Evolutionary conservation across 2,113 vertebrate genomes (phyloP).

Genomic region (Apteryx mantelli): DNA sequence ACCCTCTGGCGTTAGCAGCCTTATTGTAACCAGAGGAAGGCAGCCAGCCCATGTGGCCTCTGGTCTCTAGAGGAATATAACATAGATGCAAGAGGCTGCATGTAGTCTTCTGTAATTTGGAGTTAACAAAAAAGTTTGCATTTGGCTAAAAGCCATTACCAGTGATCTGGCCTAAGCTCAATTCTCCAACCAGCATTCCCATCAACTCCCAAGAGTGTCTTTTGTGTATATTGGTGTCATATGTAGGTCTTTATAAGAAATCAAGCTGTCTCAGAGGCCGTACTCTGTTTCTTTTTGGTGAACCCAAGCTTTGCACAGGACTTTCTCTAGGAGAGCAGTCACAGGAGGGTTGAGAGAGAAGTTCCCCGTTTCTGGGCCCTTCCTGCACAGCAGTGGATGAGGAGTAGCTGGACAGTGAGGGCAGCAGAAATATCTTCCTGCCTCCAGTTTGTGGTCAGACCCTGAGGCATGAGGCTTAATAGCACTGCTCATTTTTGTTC

Average conservation of each 20-base stretch:
- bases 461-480: neutral
- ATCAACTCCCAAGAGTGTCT: neutral
- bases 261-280: neutral
- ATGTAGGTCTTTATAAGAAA: neutral
- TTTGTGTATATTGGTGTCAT: neutral
- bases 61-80: neutral
- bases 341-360: neutral
- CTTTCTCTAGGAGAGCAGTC: neutral
- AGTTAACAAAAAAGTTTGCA: neutral
- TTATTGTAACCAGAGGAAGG: neutral
- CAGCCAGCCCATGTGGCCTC: neutral
- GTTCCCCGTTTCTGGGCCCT: neutral
- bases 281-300: neutral
- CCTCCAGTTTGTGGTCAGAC: neutral
- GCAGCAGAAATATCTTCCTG: neutral
- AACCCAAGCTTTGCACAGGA: neutral
- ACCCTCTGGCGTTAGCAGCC: neutral
- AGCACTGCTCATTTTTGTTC: neutral
- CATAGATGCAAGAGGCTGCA: neutral
- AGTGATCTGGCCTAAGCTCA: neutral
- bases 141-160: neutral
- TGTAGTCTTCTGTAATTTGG: neutral
- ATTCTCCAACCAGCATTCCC: neutral
- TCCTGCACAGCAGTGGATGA: neutral
- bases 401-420: neutral